Evolutionary conservation across 2,888 invertebrate species (phyloP).

Genomic region (Acanthosoma haemorrhoidale): DNA sequence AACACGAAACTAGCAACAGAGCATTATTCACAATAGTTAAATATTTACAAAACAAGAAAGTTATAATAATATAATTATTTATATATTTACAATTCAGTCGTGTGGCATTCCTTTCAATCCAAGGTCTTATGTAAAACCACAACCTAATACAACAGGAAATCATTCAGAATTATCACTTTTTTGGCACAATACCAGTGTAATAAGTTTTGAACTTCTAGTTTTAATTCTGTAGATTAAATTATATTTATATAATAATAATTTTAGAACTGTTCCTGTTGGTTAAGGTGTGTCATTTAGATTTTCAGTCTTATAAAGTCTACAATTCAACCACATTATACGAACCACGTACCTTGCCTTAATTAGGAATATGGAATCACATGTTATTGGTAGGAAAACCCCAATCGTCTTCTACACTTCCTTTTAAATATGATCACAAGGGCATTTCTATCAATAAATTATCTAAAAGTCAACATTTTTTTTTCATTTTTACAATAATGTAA

Average conservation of each 20-base stretch:
- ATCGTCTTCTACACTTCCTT: slow-evolving; percentile 4
- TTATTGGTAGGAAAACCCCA: slow-evolving; percentile 23
- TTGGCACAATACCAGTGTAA: slow-evolving; percentile 21
- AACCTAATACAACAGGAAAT: not conserved
- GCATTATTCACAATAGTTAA: slow-evolving; percentile 29
- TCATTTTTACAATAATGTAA: slow-evolving; percentile 2
- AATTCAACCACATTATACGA: slow-evolving; percentile 14
- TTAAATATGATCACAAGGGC: slow-evolving; percentile 24
- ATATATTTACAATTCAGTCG: slow-evolving; percentile 33
- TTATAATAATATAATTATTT: slow-evolving; percentile 18
- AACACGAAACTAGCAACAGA: slow-evolving; percentile 28
- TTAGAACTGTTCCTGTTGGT: not conserved
- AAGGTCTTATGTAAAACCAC: slow-evolving; percentile 20
- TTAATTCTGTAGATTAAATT: slow-evolving; percentile 14
- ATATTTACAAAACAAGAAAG: slow-evolving; percentile 31
- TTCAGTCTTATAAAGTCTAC: slow-evolving; percentile 29
- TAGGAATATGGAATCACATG: slow-evolving; percentile 31
- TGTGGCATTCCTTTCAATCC: slow-evolving; percentile 28
- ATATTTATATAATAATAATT: slow-evolving; percentile 1
- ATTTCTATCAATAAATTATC: slow-evolving; percentile 27
- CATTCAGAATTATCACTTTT: slow-evolving; percentile 15
- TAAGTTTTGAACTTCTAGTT: not conserved
- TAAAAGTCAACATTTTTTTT: slow-evolving; percentile 20
- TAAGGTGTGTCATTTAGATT: slow-evolving; percentile 16
- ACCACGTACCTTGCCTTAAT: slow-evolving; percentile 18